Evolutionary conservation across 2,888 invertebrate species (phyloP), one percentile per base, ranked within the genome.

Genomic region (Minunthozetes semirufus): DNA sequence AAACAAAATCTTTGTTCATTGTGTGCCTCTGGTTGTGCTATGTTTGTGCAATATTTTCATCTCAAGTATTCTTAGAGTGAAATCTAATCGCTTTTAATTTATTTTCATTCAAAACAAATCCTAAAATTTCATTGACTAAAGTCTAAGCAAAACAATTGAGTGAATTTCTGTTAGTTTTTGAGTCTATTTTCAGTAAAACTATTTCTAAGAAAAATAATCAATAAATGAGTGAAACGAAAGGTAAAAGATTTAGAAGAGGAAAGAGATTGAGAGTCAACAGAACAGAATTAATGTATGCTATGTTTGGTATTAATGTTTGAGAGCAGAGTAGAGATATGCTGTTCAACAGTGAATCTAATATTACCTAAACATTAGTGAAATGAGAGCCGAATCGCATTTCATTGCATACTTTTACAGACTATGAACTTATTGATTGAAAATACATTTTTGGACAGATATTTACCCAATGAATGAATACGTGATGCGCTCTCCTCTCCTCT

Each of bases 291-390:
- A 59, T 27, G 59, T 29, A 59, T 59, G 15, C 59, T 59, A 22
- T 50, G 50, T 50, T 50, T 50, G n/a, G 5, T 19, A 50, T 19
- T 50, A 50, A 50, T 56, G 13, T 56, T 19, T 22, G 22, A 56
- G 56, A 13, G 25, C 22, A 11, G 13, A 25, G 25, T 25, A 22
- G 4, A 25, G 25, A 13, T 56, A 56, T 19, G 56, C 25, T 25
- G 11, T 56, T 13, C 13, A 56, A 11, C 19, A 25, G n/a, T 19
- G 11, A 63, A 63, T 38, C 27, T 63, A 63, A 63, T 63, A 63
- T 33, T 63, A 63, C 33, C 63, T 33, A 33, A 63, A 63, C 63
- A 63, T 63, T 63, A 63, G 63, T 38, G 17, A 63, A 63, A 33
- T 63, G 63, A 38, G 15, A 29, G 33, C 4, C 25, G 63, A 17